phyloP scores from a whole-genome alignment of 1,140 invertebrate genomes.

The Mycetomoellerius zeteki region DNA sequence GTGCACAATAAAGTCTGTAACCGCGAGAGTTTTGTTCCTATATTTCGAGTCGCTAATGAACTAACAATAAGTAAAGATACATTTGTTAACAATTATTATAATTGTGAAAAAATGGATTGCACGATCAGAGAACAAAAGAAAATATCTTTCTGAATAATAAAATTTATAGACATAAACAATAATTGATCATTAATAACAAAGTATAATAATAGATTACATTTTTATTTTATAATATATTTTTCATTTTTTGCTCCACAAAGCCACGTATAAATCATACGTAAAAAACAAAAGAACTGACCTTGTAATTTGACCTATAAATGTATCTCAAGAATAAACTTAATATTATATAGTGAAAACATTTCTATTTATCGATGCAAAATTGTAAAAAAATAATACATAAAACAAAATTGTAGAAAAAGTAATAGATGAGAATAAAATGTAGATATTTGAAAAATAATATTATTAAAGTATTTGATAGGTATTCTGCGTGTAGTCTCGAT shows the following conservation, averaged over 20 bases:
- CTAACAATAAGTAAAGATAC: not conserved
- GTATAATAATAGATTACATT: not conserved
- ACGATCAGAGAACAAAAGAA: not conserved
- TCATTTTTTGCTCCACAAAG: not conserved
- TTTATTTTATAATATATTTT: not conserved
- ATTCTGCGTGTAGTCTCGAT: too few species aligned
- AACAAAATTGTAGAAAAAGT: not conserved
- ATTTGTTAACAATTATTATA: not conserved
- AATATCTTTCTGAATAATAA: not conserved
- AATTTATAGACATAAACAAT: not conserved
- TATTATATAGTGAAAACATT: not conserved
- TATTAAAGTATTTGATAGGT: not conserved
- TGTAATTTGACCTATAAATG: not conserved
- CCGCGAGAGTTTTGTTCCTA: not conserved
- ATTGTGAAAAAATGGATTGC: not conserved
- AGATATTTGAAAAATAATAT: not conserved
- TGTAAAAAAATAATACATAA: conserved; percentile 2
- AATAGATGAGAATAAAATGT: not conserved
- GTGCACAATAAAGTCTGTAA: not conserved
- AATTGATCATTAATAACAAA: not conserved
- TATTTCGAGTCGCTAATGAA: not conserved
- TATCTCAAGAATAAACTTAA: not conserved
- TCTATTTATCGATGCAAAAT: not conserved
- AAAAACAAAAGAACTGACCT: not conserved
- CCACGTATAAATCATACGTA: not conserved